These are phyloP conservation scores for Pasiphila rectangulata DNA, from an alignment of 2,888 invertebrate genomes.

Conservation along the genomic window DNA sequence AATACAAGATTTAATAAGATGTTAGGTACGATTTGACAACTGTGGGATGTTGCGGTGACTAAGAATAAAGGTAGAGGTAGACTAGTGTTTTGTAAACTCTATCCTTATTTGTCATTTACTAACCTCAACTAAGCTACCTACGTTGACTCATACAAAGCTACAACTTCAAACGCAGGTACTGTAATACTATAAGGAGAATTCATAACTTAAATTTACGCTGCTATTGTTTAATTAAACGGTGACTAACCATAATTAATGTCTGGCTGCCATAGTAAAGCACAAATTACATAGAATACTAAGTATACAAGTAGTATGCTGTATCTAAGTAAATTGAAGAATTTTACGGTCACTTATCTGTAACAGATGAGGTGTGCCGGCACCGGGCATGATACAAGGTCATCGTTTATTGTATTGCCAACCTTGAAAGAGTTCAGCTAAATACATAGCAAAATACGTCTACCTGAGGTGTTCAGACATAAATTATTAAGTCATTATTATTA, in stretches of 20 bases:
- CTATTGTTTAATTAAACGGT: constrained; percentile 17
- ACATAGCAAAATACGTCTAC: no score
- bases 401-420: constrained; percentile 47
- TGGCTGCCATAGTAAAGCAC: constrained; percentile 4
- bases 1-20: no score
- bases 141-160: constrained; percentile 15
- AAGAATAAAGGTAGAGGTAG: no score
- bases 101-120: no score
- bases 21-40: no score
- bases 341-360: constrained; percentile 22
- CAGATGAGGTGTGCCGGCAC: constrained; percentile 41
- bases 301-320: no score
- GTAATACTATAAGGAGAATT: constrained; percentile 12
- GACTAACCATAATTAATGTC: constrained; percentile 20
- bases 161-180: no score
- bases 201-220: neutral
- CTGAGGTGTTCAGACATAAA: no score
- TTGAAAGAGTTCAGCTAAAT: constrained; percentile 39
- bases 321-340: no score
- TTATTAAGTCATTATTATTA: no score
- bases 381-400: constrained; percentile 45
- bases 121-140: neutral
- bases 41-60: no score
- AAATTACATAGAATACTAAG: constrained; percentile 6
- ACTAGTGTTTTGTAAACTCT: no score